phyloP scores from a whole-genome alignment of 1,140 invertebrate species.

The Diabrotica undecimpunctata region DNA sequence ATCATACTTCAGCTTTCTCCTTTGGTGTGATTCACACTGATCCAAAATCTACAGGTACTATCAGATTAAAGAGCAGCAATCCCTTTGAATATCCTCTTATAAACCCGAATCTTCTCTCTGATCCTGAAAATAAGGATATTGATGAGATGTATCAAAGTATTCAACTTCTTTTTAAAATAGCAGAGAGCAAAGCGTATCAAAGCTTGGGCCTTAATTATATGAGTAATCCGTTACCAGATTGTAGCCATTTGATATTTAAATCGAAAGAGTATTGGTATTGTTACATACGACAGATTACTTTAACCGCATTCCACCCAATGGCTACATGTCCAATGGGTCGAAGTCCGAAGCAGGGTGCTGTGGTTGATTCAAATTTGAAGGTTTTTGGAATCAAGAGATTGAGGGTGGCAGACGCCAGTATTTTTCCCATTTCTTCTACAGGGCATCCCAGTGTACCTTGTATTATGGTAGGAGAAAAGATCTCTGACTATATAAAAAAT shows the following conservation, averaged over 20 bases:
- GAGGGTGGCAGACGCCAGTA: constrained; percentile 39
- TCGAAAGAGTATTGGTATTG: constrained; percentile 41
- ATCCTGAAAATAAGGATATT: constrained; percentile 52
- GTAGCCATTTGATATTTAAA: constrained; percentile 31
- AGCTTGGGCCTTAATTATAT: background rate
- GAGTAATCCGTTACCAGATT: constrained; percentile 27
- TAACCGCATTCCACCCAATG: constrained; percentile 37
- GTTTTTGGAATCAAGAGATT: constrained; percentile 33
- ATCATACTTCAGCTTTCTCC: constrained; percentile 68
- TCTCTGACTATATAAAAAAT: constrained; percentile 69
- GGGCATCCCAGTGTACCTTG: constrained; percentile 62
- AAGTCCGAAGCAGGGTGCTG: constrained; percentile 18
- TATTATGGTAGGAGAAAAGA: constrained; percentile 82
- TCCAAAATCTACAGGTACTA: constrained; percentile 59
- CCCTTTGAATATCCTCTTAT: constrained; percentile 73
- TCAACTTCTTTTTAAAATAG: constrained; percentile 6
- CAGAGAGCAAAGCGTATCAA: constrained; percentile 8
- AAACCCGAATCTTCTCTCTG: constrained; percentile 69
- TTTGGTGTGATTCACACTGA: constrained; percentile 63
- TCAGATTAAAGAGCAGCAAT: constrained; percentile 57
- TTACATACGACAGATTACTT: constrained; percentile 31
- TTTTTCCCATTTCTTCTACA: constrained; percentile 28
- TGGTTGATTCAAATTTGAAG: constrained; percentile 28
- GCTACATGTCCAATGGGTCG: constrained; percentile 43
- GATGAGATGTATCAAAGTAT: constrained; percentile 12